Conservation (phyloP, 1,140 invertebrate genomes). For the Phocides pigmalion region DNA sequence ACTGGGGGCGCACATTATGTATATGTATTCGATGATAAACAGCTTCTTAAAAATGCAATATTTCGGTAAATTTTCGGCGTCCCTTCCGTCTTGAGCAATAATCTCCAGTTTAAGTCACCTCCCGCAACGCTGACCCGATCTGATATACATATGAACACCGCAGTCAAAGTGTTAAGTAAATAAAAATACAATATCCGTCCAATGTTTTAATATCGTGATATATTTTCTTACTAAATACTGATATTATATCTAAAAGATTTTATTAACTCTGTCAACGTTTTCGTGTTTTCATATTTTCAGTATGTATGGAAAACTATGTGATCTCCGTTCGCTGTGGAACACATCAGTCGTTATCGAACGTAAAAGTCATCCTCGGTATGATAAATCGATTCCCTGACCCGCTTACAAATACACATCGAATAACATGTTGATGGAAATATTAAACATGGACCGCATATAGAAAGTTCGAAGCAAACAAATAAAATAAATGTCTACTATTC, state of each 20-base stretch:
- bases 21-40: too few species aligned
- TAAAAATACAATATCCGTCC: too few species aligned
- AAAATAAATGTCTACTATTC: slow-evolving; percentile 4
- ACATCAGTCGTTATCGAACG: slow-evolving; percentile 56
- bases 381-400: slow-evolving; percentile 57
- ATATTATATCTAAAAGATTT: neutral
- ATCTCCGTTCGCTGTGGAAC: slow-evolving; percentile 52
- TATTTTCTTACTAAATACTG: too few species aligned
- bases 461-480: slow-evolving; percentile 21
- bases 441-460: slow-evolving; percentile 19
- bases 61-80: too few species aligned
- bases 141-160: too few species aligned
- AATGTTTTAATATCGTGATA: too few species aligned
- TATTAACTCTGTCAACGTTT: neutral
- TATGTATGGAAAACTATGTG: slow-evolving; percentile 48
- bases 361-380: slow-evolving; percentile 57
- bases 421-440: slow-evolving; percentile 34
- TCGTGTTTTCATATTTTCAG: slow-evolving; percentile 15
- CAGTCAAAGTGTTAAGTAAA: too few species aligned
- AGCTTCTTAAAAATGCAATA: too few species aligned
- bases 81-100: too few species aligned
- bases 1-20: too few species aligned
- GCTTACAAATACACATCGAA: slow-evolving; percentile 44
- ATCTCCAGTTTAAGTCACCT: too few species aligned
- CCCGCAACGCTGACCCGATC: too few species aligned